These are phyloP conservation scores for Globodera ellingtonae DNA, from an alignment of 1,140 invertebrate genomes.

Conservation along the genomic window DNA sequence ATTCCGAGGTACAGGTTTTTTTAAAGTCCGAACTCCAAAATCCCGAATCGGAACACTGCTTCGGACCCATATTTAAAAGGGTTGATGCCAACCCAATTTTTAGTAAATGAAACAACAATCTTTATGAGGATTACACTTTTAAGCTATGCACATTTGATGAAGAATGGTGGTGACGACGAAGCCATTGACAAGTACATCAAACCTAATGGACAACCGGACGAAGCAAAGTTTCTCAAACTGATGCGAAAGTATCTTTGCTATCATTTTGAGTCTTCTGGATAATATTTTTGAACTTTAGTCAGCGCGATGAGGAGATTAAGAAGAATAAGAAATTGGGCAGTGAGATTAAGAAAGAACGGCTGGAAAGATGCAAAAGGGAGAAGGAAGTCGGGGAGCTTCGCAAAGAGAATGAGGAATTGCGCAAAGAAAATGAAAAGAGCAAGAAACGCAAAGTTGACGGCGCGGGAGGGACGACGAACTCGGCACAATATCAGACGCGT, in stretches of 20 bases:
- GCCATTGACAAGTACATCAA: conserved; percentile 24
- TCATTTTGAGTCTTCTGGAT: too few species aligned
- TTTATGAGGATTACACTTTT: not conserved
- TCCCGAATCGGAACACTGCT: too few species aligned
- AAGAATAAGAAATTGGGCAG: conserved; percentile 6
- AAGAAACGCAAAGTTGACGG: not conserved
- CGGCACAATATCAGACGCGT: not conserved
- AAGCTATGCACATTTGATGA: conserved; percentile 8
- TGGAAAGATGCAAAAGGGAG: conserved; percentile 12
- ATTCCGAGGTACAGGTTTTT: too few species aligned
- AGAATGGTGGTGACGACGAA: not conserved
- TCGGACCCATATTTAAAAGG: too few species aligned
- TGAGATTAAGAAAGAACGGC: not conserved
- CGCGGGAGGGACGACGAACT: not conserved
- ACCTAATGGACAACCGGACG: conserved; percentile 22
- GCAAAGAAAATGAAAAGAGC: not conserved
- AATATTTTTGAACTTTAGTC: conserved; percentile 12
- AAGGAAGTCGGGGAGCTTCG: conserved; percentile 3
- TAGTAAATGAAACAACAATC: not conserved
- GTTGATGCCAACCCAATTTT: too few species aligned
- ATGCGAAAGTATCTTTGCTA: conserved; percentile 10
- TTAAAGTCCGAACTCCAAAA: too few species aligned
- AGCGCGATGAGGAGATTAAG: not conserved
- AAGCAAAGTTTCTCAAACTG: conserved; percentile 30
- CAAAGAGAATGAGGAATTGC: conserved; percentile 5